These are phyloP conservation scores for Drosophila equinoxialis DNA, from an alignment of 1,140 invertebrate species.

Conservation along the genomic window DNA sequence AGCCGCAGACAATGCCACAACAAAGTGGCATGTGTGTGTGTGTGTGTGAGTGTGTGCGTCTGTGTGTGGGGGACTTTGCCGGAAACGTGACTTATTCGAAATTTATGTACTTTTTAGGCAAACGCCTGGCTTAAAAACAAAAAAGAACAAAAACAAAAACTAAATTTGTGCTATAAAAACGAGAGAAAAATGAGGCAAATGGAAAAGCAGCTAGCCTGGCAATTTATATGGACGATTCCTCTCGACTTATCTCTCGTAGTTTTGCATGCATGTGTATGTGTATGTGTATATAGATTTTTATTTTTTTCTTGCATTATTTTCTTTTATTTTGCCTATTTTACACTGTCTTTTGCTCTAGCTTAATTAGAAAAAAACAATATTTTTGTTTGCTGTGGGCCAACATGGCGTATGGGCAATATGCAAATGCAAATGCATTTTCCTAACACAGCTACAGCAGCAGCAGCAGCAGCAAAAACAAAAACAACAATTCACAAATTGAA, in stretches of 20 bases:
- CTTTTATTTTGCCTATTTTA: slow-evolving; percentile 32
- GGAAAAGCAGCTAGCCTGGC: slow-evolving; percentile 31
- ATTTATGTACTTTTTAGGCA: slow-evolving; percentile 79
- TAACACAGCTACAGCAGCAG: slow-evolving; percentile 12
- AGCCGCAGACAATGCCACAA: slow-evolving; percentile 68
- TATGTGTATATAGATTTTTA: not conserved
- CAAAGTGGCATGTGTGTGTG: slow-evolving; percentile 64
- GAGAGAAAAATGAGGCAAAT: slow-evolving; percentile 18
- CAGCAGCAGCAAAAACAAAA: slow-evolving; percentile 19
- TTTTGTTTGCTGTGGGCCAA: slow-evolving; percentile 26
- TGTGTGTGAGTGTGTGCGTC: slow-evolving; percentile 20
- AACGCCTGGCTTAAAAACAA: slow-evolving; percentile 37
- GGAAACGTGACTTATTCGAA: slow-evolving; percentile 78
- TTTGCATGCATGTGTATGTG: not conserved
- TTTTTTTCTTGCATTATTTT: not conserved
- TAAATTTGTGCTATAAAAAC: slow-evolving; percentile 4
- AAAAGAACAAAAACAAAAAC: slow-evolving; percentile 40
- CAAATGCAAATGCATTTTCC: slow-evolving; percentile 69
- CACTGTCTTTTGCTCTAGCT: slow-evolving; percentile 51
- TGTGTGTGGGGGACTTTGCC: slow-evolving; percentile 49
- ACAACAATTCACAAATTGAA: slow-evolving; percentile 74
- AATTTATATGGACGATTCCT: slow-evolving; percentile 52
- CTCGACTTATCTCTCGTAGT: slow-evolving; percentile 34
- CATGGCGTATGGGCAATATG: slow-evolving; percentile 72
- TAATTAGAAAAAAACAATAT: slow-evolving; percentile 69